Base-by-base conservation (phyloP, 2,113 vertebrate species). In the Neotoma lepida region DNA sequence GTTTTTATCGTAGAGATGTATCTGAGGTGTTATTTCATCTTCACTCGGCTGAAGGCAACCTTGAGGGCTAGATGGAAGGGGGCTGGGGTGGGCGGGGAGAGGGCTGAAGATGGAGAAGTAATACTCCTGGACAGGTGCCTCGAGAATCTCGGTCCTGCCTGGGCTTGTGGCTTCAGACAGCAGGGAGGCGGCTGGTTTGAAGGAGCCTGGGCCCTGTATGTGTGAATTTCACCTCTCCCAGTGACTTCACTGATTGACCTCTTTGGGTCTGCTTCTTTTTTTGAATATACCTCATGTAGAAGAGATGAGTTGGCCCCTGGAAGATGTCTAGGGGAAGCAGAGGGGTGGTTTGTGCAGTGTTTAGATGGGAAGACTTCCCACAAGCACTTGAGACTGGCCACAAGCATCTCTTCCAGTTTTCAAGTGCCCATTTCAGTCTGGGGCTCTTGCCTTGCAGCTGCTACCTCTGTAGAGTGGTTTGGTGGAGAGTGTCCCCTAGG, bases 1-100 rank as follows among this genome's bases (percentile, higher is more conserved):
- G 91, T 89, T 95, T 94, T 97, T 97, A 94, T 97, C 70, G 64
- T 91, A 91, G 95, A 95, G 89, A 87, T 96, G 82, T 86, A 74
- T 94, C 46, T 90, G 77, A 64, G 90, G 61, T 41, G 58, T 89
- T 95, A 74, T 97, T 97, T 98, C 96, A 97, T 91, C 33, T 91
- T 90, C 94, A 46, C 95, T 73, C 51, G 49, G 94, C 87, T 46
- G 91, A 96, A 63, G 86, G 93, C 92, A 95, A 86, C 93, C 96
- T 96, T 95, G 93, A 95, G 95, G 84, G 3, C 81, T 81, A 51
- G 89, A 86, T 86, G 76, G 89, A 94, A 93, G 58, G 84, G 88
- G 90, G 74, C 51, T 28, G 88, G 78, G 88, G 58, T 86, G 89
- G 96, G 89, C 18, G 66, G 89, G 77, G 81, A 90, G 46, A 68